These are phyloP conservation scores for Argyrosomus regius DNA, from an alignment of 2,797 vertebrate species.

Conservation along the genomic window DNA sequence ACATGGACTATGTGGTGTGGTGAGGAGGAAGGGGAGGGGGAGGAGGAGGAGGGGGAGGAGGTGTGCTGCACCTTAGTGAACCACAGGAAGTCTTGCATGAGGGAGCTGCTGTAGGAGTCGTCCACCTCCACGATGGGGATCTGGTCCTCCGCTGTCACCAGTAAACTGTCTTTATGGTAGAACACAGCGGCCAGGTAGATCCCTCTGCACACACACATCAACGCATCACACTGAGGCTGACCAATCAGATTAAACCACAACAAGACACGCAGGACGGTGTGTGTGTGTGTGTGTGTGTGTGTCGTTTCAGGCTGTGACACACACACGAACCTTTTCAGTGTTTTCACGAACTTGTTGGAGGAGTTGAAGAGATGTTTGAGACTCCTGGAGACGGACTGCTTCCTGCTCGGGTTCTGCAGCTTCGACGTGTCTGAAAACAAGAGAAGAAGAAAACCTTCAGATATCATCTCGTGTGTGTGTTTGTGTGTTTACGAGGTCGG, in stretches of 20 bases:
- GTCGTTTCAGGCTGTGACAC: no score
- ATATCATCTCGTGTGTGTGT: not conserved
- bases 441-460: not conserved
- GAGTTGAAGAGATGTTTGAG: slow-evolving; percentile 98
- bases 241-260: no score
- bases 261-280: no score
- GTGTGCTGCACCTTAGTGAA: slow-evolving; percentile 91
- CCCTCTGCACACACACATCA: slow-evolving; percentile 83
- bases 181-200: slow-evolving; percentile 96
- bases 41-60: no score
- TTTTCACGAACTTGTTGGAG: slow-evolving; percentile 98
- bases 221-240: not conserved
- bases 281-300: no score
- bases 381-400: slow-evolving; percentile 96
- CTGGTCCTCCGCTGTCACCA: slow-evolving; percentile 98
- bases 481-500: slow-evolving; percentile 13
- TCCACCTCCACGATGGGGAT: slow-evolving; percentile 98
- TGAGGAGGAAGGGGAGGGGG: no score
- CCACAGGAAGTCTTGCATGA: slow-evolving; percentile 98
- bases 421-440: slow-evolving; percentile 88
- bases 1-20: no score
- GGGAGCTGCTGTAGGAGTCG: slow-evolving; percentile 93
- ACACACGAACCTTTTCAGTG: slow-evolving; percentile 92
- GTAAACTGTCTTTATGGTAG: slow-evolving; percentile 94
- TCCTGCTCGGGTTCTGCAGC: slow-evolving; percentile 93